Conservation (phyloP, 2,888 invertebrate species). For the Lysandra coridon region DNA sequence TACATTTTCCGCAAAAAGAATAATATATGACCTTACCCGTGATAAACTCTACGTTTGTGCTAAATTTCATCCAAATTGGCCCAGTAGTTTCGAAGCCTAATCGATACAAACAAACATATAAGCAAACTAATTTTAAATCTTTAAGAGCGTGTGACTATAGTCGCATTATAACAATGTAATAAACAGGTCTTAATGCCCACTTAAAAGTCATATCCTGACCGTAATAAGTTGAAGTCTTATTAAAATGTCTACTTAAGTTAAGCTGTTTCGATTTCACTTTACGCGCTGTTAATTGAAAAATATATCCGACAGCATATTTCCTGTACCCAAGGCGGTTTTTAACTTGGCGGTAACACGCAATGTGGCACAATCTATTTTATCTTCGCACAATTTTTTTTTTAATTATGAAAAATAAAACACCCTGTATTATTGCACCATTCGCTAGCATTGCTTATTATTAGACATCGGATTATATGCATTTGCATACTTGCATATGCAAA, state of each 20-base stretch:
- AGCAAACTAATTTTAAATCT: background rate
- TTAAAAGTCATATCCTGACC: background rate
- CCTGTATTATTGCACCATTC: no score
- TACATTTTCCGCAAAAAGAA: no score
- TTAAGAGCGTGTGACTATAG: background rate
- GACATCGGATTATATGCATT: no score
- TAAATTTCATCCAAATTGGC: background rate
- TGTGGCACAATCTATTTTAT: no score
- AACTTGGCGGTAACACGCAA: background rate
- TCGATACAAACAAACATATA: background rate
- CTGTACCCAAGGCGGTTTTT: background rate
- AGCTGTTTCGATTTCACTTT: background rate
- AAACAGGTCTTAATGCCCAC: background rate
- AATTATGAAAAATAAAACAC: no score
- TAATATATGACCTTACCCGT: no score
- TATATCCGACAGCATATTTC: background rate
- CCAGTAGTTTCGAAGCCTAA: background rate
- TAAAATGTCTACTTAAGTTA: background rate
- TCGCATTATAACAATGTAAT: background rate
- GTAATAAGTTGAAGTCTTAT: conserved; percentile 3
- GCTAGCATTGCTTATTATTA: no score
- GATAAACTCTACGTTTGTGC: no score
- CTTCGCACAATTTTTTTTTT: no score
- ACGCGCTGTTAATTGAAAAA: background rate
- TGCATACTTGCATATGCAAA: no score